phyloP scores from a whole-genome alignment of 2,888 invertebrate species.

The Dynastes tityus region DNA sequence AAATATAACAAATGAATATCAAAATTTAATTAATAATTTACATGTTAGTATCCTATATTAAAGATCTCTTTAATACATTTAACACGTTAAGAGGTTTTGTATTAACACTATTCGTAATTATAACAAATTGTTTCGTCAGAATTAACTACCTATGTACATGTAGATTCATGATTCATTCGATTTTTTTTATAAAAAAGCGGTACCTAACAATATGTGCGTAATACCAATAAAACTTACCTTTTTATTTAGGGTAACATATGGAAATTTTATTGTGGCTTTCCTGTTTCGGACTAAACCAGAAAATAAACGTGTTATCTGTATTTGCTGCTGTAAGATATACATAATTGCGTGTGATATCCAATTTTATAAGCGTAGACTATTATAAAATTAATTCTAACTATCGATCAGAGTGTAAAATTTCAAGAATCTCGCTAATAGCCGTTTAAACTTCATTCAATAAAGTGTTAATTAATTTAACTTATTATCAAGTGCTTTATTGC shows the following conservation, averaged over 20 bases:
- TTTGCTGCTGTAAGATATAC: conserved; percentile 20
- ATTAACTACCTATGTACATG: too few species aligned
- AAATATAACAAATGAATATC: too few species aligned
- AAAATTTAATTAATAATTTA: too few species aligned
- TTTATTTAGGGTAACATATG: conserved; percentile 37
- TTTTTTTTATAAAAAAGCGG: background rate
- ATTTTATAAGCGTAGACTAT: conserved; percentile 2
- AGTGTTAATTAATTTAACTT: too few species aligned
- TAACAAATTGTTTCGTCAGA: too few species aligned
- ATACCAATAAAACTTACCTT: conserved; percentile 31
- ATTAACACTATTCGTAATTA: too few species aligned
- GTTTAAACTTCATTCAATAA: too few species aligned
- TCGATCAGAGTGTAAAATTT: background rate
- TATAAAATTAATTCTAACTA: conserved; percentile 2
- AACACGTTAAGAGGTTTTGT: too few species aligned
- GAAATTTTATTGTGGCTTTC: conserved; percentile 37
- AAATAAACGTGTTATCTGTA: conserved; percentile 27
- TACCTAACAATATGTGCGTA: conserved; percentile 20
- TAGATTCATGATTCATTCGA: background rate
- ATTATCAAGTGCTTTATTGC: too few species aligned
- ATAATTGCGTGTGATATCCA: conserved; percentile 13
- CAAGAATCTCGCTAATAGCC: too few species aligned
- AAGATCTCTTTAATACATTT: too few species aligned
- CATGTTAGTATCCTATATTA: too few species aligned
- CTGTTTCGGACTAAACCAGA: conserved; percentile 31